Evolutionary conservation across 92 coral and sea anemone species (phyloP).

Genomic region (Blastomussa wellsi): DNA sequence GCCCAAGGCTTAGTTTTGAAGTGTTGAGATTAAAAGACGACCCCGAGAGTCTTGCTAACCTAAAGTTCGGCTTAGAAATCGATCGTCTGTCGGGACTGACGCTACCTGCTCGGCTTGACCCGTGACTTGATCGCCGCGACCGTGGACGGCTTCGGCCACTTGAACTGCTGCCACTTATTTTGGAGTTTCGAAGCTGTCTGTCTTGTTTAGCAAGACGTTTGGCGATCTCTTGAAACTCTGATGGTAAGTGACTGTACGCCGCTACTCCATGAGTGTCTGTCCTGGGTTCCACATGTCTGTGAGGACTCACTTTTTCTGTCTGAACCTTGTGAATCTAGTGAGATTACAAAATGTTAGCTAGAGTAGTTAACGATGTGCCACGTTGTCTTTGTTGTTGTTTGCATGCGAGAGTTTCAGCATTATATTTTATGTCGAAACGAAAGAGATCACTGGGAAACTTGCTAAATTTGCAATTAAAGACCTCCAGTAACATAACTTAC

Average conservation of each 20-base stretch:
- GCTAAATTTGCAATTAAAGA: too few relatives aligned
- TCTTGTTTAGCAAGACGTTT: constrained; percentile 91
- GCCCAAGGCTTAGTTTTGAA: constrained; percentile 47
- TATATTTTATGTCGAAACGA: too few relatives aligned
- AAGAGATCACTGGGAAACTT: too few relatives aligned
- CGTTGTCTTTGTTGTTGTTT: too few relatives aligned
- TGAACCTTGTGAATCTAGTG: constrained; percentile 18
- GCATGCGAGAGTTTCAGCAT: too few relatives aligned
- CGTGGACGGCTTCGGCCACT: constrained; percentile 68
- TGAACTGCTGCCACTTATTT: constrained; percentile 59
- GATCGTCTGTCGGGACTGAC: constrained; percentile 67
- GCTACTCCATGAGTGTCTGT: constrained; percentile 84
- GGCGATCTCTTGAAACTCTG: constrained; percentile 96
- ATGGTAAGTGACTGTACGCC: constrained; percentile 85
- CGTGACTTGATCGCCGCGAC: constrained; percentile 69
- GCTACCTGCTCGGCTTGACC: constrained; percentile 76
- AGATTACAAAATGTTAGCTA: neutral
- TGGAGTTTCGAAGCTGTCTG: constrained; percentile 58
- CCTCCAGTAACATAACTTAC: too few relatives aligned
- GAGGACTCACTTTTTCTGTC: constrained; percentile 7
- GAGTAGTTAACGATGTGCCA: too few relatives aligned
- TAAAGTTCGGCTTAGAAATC: constrained; percentile 40
- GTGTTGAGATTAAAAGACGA: constrained; percentile 47
- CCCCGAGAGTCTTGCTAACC: constrained; percentile 51
- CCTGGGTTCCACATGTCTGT: constrained; percentile 66